Percentiles rank a stretch among this genome's conserved stretches.
phyloP scores from a whole-genome alignment of 2,888 invertebrate species.

The Tromatobia lineatoria region DNA sequence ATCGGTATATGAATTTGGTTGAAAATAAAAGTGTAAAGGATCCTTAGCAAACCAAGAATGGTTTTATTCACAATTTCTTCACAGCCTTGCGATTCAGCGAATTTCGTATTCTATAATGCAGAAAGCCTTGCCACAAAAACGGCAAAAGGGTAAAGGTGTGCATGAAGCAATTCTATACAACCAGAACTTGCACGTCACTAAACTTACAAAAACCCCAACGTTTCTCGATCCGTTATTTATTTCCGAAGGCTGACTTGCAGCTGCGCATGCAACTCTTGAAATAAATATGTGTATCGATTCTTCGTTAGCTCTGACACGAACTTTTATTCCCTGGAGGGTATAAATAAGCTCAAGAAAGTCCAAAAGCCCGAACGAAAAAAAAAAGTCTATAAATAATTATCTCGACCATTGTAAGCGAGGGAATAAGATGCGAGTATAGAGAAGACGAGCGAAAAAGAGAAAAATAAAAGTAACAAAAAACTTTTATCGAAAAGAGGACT shows the following conservation, averaged over 20 bases:
- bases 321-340: background rate
- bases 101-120: no score
- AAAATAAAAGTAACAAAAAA: background rate
- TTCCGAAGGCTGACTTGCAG: no score
- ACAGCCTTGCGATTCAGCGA: background rate
- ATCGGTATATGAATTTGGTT: no score
- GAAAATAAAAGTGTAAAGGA: no score
- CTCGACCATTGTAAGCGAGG: background rate
- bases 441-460: background rate
- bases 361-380: background rate
- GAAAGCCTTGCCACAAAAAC: background rate
- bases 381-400: background rate
- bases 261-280: background rate
- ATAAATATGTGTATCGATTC: slow-evolving; percentile 22
- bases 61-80: background rate
- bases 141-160: background rate
- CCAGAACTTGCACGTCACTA: no score
- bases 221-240: no score
- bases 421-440: background rate
- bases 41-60: background rate
- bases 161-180: background rate
- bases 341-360: background rate
- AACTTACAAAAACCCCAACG: no score
- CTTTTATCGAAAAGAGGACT: slow-evolving; percentile 19
- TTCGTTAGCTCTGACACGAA: slow-evolving; percentile 18